phyloP scores from a whole-genome alignment of 2,113 vertebrate genomes.

The Talpa occidentalis region DNA sequence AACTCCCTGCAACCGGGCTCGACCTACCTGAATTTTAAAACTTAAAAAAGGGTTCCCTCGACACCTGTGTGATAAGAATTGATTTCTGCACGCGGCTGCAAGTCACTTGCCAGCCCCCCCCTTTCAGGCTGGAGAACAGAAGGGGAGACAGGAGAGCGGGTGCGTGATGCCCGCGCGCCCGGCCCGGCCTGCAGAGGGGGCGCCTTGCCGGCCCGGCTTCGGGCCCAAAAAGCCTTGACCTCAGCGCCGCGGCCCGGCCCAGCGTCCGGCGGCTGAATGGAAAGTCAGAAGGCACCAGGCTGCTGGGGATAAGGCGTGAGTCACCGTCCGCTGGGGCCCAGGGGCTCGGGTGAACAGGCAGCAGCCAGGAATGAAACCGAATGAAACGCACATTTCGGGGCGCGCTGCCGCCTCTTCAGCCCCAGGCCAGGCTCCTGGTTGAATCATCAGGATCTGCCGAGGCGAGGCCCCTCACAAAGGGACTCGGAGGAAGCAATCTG shows the following conservation, averaged over 20 bases:
- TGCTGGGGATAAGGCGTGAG: constrained; percentile 79
- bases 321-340: constrained; percentile 79
- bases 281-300: constrained; percentile 81
- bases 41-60: neutral
- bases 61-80: constrained; percentile 47
- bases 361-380: constrained; percentile 77
- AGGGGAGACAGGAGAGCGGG: constrained; percentile 59
- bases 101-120: neutral
- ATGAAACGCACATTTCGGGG: constrained; percentile 46
- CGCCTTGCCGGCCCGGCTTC: constrained; percentile 74
- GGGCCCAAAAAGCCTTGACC: constrained; percentile 80
- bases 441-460: constrained; percentile 61
- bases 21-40: constrained; percentile 50
- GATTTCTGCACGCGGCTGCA: neutral
- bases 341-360: constrained; percentile 73
- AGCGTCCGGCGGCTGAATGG: constrained; percentile 83
- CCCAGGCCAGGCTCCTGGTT: constrained; percentile 75
- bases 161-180: constrained; percentile 55
- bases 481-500: constrained; percentile 49
- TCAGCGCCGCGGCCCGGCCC: constrained; percentile 74
- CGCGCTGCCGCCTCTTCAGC: constrained; percentile 61
- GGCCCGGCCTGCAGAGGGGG: constrained; percentile 50
- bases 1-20: constrained; percentile 45
- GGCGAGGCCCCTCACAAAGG: constrained; percentile 48
- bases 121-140: neutral